Evolutionary conservation across 2,888 invertebrate genomes (phyloP), one percentile per base, ranked within the genome.

Genomic region (Lasioglossum marginatum): DNA sequence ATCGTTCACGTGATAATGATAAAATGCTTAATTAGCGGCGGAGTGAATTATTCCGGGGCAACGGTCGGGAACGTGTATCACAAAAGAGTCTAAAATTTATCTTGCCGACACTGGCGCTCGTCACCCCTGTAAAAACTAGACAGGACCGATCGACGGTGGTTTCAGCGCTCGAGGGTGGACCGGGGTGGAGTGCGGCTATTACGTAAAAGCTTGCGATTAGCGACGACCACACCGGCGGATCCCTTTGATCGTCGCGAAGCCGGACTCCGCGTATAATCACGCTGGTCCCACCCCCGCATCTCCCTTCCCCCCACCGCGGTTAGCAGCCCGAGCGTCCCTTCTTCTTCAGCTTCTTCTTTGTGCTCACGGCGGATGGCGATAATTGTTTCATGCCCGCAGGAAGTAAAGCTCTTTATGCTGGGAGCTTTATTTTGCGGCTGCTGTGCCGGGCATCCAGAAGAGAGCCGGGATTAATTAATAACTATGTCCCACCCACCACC

Each of bases 381-480:
- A 92, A 93, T 92, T 92, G 91, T 92, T 92, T 92, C 90, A 89
- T 89, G 89, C 88, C 91, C 90, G 89, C 91, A 87, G 91, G 90
- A 92, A 90, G 87, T 92, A 90, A 92, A 91, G 90, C 90, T 92
- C 91, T 92, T 90, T 91, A 92, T 90, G 85, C 90, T 82, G 82
- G 90, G 86, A 92, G 93, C 92, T 92, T 93, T 92, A 93, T 92
- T 92, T 93, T 91, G 90, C 88, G 87, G 91, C 86, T 91, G 89
- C 88, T 89, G 84, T 88, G 89, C 85, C 83, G 79, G 85, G 81
- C 82, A 86, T 85, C 87, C 77, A 83, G 87, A 89, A 78, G 87
- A 90, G 91, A 86, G 90, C 86, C 81, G 73, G 90, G 93, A 93
- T 94, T 93, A 93, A 94, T 94, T 93, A 93, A 93, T 92, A 93